Evolutionary conservation across 1,140 invertebrate genomes (phyloP).

Genomic region (Lordiphosa stackelbergi): DNA sequence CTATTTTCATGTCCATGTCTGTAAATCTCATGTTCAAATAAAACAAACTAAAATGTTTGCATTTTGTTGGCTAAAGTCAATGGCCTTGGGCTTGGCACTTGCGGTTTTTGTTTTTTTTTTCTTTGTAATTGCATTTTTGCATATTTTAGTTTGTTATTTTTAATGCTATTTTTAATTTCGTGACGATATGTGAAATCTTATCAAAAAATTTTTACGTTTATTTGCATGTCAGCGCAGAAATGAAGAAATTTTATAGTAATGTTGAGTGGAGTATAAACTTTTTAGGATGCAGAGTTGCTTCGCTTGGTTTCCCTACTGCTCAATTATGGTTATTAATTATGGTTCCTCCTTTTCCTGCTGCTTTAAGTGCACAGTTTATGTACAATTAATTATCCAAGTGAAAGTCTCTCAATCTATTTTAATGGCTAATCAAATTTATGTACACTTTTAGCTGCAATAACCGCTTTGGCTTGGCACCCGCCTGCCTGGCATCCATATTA

Average conservation of each 20-base stretch:
- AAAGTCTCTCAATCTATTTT: slow-evolving; percentile 34
- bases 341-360: too few species aligned
- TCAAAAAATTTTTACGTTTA: neutral
- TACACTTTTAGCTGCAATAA: slow-evolving; percentile 18
- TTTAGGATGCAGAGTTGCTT: too few species aligned
- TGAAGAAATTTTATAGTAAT: slow-evolving; percentile 6
- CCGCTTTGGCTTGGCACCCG: neutral
- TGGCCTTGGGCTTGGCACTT: slow-evolving; percentile 16
- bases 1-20: too few species aligned
- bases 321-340: too few species aligned
- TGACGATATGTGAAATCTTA: slow-evolving; percentile 38
- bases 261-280: neutral
- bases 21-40: neutral
- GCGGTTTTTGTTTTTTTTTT: slow-evolving; percentile 27
- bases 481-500: slow-evolving; percentile 7
- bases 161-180: slow-evolving; percentile 23
- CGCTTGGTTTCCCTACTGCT: too few species aligned
- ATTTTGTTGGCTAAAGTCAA: slow-evolving; percentile 3
- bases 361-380: slow-evolving; percentile 13
- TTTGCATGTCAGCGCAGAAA: slow-evolving; percentile 29
- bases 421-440: slow-evolving; percentile 62
- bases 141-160: neutral
- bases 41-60: slow-evolving; percentile 11
- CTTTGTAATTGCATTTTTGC: slow-evolving; percentile 49
- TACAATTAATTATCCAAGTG: slow-evolving; percentile 50